Evolutionary conservation across 2,888 invertebrate genomes (phyloP), one percentile per base, ranked within the genome.

Genomic region (Ectemnius continuus): DNA sequence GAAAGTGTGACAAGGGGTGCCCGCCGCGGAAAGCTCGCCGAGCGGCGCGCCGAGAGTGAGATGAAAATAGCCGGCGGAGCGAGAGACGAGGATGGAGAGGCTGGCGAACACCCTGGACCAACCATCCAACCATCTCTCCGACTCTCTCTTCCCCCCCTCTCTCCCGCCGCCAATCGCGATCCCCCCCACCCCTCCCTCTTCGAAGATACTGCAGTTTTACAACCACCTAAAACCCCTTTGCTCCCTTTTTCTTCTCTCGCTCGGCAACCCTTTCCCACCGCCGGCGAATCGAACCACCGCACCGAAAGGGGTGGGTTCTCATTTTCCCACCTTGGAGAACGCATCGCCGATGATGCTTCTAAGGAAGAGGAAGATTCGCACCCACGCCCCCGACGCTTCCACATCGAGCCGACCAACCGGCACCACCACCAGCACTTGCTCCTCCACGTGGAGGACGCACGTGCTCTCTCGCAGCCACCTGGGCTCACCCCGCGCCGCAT

Each of bases 1-100:
- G 87, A 90, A 90, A 88, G 89, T 88, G 89, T 88, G 88, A 89
- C 90, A 89, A 85, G 87, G 89, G 89, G 88, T 86, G 85, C 52
- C 52, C 52, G 86, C 82, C 84, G 84, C 88, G 84, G 84, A 84
- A 84, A 84, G 82, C 87, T 81, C 80, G 81, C 82, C 78, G 80
- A 78, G 81, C 74, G 76, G 75, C 76, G 75, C 76, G 72, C 70
- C 52, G 67, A 59, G 83, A 87, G 88, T 85, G 85, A 87, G 88
- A 90, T 88, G 85, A 89, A 89, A 90, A 89, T 89, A 89, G 88
- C 85, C 67, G 81, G 70, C 47, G 70, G 79, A 85, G 83, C 69
- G 76, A 73, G 79, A 75, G 23, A 18, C 58, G 63, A 20, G 18
- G 26, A 56, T 14, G 67, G 61, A 56, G 52, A 75, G 70, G 70